Base-by-base conservation (phyloP, 2,888 invertebrate genomes). In the Scaptomyza caliginosa region DNA sequence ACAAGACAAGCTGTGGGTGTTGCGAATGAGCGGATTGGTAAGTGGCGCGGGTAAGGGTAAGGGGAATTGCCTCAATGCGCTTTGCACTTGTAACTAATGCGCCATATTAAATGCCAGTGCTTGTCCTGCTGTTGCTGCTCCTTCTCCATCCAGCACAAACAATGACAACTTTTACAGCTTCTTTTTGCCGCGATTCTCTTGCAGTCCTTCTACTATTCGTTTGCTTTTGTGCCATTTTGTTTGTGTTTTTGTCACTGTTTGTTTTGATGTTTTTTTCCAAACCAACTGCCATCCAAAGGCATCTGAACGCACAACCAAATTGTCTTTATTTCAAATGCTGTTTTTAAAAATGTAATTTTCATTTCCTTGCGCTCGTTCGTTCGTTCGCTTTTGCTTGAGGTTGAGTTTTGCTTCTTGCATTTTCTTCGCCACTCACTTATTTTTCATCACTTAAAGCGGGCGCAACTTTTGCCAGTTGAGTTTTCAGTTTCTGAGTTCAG, bases 51-150 rank as follows among this genome's bases (percentile, higher is more conserved):
- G 19, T 3, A 23, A 21, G 28, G 3, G 16, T 23, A 13, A 43
- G 40, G 42, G 38, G 32, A 39, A 52, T 32, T 70, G 75, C 58
- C 63, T 62, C 46, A 42, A 49, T 65, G 62, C 66, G 79, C 86
- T 68, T 68, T 71, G 51, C 86, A 74, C 88, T 81, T 82, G 79
- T 63, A 82, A 82, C 88, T 82, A 81, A 87, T 81, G 81, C 72
- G 83, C 66, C 86, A 74, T 78, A 86, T 74, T 87, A 71, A 87
- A 87, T 86, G 76, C 54, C 64, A 30, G 30, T 40, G 56, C 48
- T 57, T 26, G 38, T 24, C 34, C 59, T 64, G 54, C 68, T 65
- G 45, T 43, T 66, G 16, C 48, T 65, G 4, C 32, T 23, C 2
- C n/a, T 19, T 42, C 34, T 39, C 1, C 28, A 40, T 4, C 34